Evolutionary conservation across 35 echinoderm and acorn worm genomes (phyloP).

Genomic region (Eucidaris tribuloides): DNA sequence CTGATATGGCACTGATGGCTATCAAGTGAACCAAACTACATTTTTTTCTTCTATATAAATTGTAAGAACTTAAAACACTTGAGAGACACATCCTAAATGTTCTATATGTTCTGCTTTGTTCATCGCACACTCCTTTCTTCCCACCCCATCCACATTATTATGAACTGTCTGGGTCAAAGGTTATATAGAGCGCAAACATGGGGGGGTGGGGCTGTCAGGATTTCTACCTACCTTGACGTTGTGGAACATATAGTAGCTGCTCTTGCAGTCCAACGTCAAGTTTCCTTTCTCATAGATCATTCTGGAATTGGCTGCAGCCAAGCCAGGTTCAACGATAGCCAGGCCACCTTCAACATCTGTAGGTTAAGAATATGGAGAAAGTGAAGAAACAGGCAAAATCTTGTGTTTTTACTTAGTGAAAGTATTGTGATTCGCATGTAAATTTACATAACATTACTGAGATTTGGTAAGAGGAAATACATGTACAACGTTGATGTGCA

Average conservation of each 20-base stretch:
- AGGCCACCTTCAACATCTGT: slow-evolving; percentile 35
- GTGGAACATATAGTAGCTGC: slow-evolving; percentile 51
- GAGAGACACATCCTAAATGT: too few species aligned
- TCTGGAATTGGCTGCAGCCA: background rate
- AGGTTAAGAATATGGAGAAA: too few species aligned
- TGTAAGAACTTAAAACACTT: too few species aligned
- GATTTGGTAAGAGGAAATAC: background rate
- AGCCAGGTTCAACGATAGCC: background rate
- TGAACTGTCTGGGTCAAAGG: too few species aligned
- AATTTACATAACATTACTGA: background rate
- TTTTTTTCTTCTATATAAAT: too few species aligned
- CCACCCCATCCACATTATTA: too few species aligned
- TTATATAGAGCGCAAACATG: too few species aligned
- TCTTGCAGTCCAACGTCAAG: slow-evolving; percentile 45
- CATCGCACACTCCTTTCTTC: too few species aligned
- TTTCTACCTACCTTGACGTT: slow-evolving; percentile 14
- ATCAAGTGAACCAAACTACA: too few species aligned
- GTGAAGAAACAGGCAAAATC: background rate
- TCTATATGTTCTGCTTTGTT: too few species aligned
- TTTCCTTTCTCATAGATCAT: slow-evolving; percentile 5
- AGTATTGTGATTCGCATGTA: background rate
- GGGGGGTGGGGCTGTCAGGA: too few species aligned
- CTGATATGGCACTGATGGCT: too few species aligned
- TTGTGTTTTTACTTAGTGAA: background rate
- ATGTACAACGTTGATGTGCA: background rate